Conservation (phyloP, 2,888 invertebrate genomes). For the Dione juno region DNA sequence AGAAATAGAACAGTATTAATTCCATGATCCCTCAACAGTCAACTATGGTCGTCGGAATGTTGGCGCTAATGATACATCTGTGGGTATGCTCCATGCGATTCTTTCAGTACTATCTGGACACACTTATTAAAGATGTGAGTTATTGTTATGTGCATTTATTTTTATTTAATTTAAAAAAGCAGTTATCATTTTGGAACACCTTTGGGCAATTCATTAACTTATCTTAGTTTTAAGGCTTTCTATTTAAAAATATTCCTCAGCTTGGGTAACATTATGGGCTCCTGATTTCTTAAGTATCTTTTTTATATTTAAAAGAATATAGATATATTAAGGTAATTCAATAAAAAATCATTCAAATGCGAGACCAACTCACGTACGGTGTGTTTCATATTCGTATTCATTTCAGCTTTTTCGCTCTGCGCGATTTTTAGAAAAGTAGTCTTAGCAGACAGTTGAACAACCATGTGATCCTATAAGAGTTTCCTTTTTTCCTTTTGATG, state of each 20-base stretch:
- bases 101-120: slow-evolving; percentile 78
- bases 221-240: too few relatives aligned
- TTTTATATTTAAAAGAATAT: too few relatives aligned
- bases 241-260: neutral
- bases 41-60: slow-evolving; percentile 75
- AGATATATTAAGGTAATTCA: too few relatives aligned
- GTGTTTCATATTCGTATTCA: too few relatives aligned
- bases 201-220: neutral
- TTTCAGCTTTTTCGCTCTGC: too few relatives aligned
- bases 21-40: slow-evolving; percentile 54
- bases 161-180: neutral
- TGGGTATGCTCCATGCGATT: slow-evolving; percentile 80
- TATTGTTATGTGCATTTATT: neutral
- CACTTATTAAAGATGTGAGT: slow-evolving; percentile 75
- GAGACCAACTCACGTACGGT: too few relatives aligned
- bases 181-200: neutral
- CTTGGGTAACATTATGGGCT: neutral
- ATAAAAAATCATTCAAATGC: too few relatives aligned
- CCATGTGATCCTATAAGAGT: too few relatives aligned
- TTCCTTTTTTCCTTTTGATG: too few relatives aligned
- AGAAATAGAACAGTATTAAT: neutral
- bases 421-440: too few relatives aligned
- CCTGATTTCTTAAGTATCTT: neutral
- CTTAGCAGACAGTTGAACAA: too few relatives aligned
- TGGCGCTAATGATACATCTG: slow-evolving; percentile 76